Conservation (phyloP, 2,888 invertebrate genomes). For the Calephelis perditalis region DNA sequence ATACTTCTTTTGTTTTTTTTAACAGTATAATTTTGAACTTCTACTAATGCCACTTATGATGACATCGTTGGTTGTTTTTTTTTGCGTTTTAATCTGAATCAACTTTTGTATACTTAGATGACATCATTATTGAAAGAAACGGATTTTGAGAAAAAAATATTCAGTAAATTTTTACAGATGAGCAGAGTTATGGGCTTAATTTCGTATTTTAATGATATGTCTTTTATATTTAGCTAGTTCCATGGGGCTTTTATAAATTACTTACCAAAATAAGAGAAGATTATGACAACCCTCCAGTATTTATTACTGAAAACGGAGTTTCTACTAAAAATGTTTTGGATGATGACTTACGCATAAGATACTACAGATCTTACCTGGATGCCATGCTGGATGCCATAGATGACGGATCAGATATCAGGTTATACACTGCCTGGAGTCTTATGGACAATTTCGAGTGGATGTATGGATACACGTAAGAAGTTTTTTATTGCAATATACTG, state of each 20-base stretch:
- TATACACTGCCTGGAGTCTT: slow-evolving; percentile 75
- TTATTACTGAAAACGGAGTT: slow-evolving; percentile 76
- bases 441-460: slow-evolving; percentile 80
- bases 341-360: slow-evolving; percentile 62
- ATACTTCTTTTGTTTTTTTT: too few relatives aligned
- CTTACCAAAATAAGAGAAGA: slow-evolving; percentile 49
- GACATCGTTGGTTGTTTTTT: too few relatives aligned
- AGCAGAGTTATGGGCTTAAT: too few relatives aligned
- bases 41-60: too few relatives aligned
- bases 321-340: slow-evolving; percentile 52
- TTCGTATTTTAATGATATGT: too few relatives aligned
- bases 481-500: too few relatives aligned
- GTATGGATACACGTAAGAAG: slow-evolving; percentile 57
- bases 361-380: slow-evolving; percentile 54
- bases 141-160: too few relatives aligned
- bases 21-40: too few relatives aligned
- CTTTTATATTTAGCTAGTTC: slow-evolving; percentile 47
- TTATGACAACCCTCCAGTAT: slow-evolving; percentile 31
- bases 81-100: too few relatives aligned
- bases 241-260: slow-evolving; percentile 75
- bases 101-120: too few relatives aligned
- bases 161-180: too few relatives aligned
- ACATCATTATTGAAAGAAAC: too few relatives aligned
- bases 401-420: slow-evolving; percentile 50
- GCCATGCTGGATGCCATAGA: slow-evolving; percentile 50